Conservation (phyloP, 1,140 invertebrate genomes). For the Pseudachorutes palmiensis region DNA sequence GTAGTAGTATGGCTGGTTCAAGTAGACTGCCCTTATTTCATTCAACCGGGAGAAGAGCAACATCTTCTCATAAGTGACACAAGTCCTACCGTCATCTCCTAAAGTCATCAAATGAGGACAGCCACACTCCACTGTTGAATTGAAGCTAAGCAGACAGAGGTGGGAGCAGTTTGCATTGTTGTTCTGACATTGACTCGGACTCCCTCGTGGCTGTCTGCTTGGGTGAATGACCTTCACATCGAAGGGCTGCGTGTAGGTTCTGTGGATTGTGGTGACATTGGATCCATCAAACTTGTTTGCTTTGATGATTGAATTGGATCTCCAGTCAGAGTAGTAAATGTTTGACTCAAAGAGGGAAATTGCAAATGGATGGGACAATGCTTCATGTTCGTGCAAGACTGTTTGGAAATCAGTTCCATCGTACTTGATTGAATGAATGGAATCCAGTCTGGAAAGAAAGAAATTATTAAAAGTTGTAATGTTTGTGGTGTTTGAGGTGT, state of each 20-base stretch:
- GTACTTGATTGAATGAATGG: slow-evolving; percentile 67
- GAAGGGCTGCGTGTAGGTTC: slow-evolving; percentile 57
- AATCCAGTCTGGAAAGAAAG: slow-evolving; percentile 58
- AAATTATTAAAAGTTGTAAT: too few species aligned
- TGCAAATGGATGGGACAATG: slow-evolving; percentile 57
- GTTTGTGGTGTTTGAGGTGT: too few species aligned
- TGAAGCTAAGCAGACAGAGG: slow-evolving; percentile 55
- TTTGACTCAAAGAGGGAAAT: slow-evolving; percentile 54
- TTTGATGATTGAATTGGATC: slow-evolving; percentile 54
- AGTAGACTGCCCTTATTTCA: slow-evolving; percentile 74
- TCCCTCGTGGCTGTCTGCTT: slow-evolving; percentile 51
- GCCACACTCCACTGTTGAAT: slow-evolving; percentile 55
- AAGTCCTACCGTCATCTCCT: slow-evolving; percentile 52
- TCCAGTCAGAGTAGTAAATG: slow-evolving; percentile 58
- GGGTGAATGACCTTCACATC: slow-evolving; percentile 59
- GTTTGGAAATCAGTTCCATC: slow-evolving; percentile 48
- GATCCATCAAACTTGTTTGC: slow-evolving; percentile 60
- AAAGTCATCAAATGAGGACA: slow-evolving; percentile 72
- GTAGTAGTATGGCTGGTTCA: slow-evolving; percentile 62
- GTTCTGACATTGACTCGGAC: slow-evolving; percentile 48
- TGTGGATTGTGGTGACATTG: slow-evolving; percentile 51
- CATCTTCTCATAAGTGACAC: slow-evolving; percentile 64
- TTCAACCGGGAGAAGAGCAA: slow-evolving; percentile 62
- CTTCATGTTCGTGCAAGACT: slow-evolving; percentile 50
- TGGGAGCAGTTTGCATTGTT: slow-evolving; percentile 58